phyloP scores from a whole-genome alignment of 2,888 invertebrate species.

The Ceriagrion tenellum region DNA sequence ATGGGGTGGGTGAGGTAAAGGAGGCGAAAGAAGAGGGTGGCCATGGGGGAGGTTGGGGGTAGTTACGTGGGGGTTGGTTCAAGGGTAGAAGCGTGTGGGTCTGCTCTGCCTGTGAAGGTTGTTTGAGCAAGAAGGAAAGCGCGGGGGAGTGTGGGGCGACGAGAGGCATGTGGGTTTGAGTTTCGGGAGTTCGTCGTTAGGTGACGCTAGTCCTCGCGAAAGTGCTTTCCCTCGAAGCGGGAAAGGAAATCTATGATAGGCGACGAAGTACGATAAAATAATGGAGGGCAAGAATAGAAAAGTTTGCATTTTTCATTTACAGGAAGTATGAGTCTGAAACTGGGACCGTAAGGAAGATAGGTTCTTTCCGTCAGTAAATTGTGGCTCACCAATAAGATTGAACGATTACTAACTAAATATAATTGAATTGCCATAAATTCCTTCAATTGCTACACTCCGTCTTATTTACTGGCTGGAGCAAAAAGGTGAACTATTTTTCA shows the following conservation, averaged over 20 bases:
- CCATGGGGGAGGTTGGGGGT: not conserved
- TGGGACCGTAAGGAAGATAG: not conserved
- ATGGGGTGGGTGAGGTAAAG: not conserved
- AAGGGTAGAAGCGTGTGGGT: conserved; percentile 37
- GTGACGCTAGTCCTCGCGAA: conserved; percentile 3
- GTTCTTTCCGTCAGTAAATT: not conserved
- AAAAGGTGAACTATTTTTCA: no score
- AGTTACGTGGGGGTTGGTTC: conserved; percentile 11
- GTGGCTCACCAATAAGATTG: not conserved
- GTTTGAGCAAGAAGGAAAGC: conserved; percentile 61
- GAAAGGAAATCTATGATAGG: conserved; percentile 8
- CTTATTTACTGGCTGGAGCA: no score
- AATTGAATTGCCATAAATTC: no score
- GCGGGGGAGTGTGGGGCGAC: not conserved
- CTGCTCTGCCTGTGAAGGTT: conserved; percentile 34
- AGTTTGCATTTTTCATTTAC: conserved; percentile 7
- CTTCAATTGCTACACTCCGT: no score
- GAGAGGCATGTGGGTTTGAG: not conserved
- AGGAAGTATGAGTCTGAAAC: not conserved
- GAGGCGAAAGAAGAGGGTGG: conserved; percentile 21
- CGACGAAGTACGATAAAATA: not conserved
- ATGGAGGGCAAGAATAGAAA: not conserved
- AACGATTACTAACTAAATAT: not conserved
- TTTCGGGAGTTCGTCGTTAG: conserved; percentile 45
- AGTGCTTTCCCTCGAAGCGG: conserved; percentile 48